Evolutionary conservation across 2,888 invertebrate species (phyloP), one percentile per base, ranked within the genome.

Genomic region (Protodeltote pygarga): DNA sequence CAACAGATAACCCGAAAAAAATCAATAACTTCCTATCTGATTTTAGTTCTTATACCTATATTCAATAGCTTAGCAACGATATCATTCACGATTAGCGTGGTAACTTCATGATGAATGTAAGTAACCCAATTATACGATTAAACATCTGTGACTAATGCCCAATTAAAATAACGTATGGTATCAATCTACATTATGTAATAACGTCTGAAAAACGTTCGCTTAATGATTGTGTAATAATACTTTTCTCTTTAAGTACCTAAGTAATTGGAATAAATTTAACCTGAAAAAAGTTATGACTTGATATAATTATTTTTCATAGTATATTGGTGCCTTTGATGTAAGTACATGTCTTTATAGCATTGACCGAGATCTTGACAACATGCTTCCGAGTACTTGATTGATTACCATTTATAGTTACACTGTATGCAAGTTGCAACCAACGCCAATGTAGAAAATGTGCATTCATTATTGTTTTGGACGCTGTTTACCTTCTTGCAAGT

Each of bases 291-390:
- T 11, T 8, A 15, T 34, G 33, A 33, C 11, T 21, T 29, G 2
- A 21, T 8, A 28, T 37, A 13, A 16, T 13, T 25, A 11, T 16
- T n/a, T 9, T 20, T 5, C 20, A 24, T 9, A 25, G 2, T 3
- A 21, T 24, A 8, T 11, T n/a, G 1, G 8, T 16, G 15, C 17
- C n/a, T 21, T 16, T 14, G 11, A 2, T 10, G 15, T 21, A 20
- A 14, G 33, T 35, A 44, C 23, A 35, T n/a, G 35, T 23, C n/a
- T 15, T n/a, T 19, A 13, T 20, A 32, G 6, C 65, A 48, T 40
- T 58, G 50, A 57, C 65, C 59, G 28, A 64, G 37, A 58, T 58
- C 32, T 38, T 64, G 40, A 49, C 25, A n/a, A 16, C 16, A 49
- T 50, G 28, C 41, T 34, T 37, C 19, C 15, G 20, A 58, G 24